Base-by-base conservation (phyloP, 2,797 vertebrate species). In the Huso huso region DNA sequence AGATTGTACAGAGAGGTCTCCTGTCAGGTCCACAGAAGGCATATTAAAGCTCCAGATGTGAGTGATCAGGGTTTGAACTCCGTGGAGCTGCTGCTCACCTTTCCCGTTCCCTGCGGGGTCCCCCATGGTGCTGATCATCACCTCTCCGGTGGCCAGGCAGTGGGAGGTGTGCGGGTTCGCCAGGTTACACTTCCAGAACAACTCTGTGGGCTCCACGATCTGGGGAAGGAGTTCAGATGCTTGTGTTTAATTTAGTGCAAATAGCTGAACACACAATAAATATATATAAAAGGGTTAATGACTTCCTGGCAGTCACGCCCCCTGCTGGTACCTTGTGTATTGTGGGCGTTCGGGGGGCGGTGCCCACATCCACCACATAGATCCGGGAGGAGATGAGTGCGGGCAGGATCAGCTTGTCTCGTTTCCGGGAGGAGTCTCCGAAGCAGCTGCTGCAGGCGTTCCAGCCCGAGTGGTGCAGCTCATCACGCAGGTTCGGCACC, bases 361-460 rank as follows among this genome's bases (percentile, higher is more conserved):
- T 84, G 2, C 81, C 93, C 7, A 94, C 92, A 0, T 98, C 95
- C 1, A 98, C 81, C 64, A 97, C 73, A 0, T 98, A 98, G 78
- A 98, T 37, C 0, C 93, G 86, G 48, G 95, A 98, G 1, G 95
- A 98, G 70, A 96, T 90, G 67, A 97, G 79, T 0, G 90, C 74
- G 0, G 95, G 95, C 0, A 98, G 84, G 59, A 98, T 86, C 58
- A 97, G 88, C 1, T 86, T 84, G 78, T 90, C 87, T 1, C 95
- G 87, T 0, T 69, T 86, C 82, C 91, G 96, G 53, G 87, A 81
- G 57, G 78, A 3, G n/a, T 97, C 92, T 0, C 81, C 86, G 0
- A 88, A 91, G 83, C 95, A 97, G 81, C 95, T 97, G 89, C 95
- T 96, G 76, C 95, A 97, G 65, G 93, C 77, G 10, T 98, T 98